These are phyloP conservation scores for Phoxinus dragarum DNA, from an alignment of 2,797 vertebrate species.

Conservation along the genomic window DNA sequence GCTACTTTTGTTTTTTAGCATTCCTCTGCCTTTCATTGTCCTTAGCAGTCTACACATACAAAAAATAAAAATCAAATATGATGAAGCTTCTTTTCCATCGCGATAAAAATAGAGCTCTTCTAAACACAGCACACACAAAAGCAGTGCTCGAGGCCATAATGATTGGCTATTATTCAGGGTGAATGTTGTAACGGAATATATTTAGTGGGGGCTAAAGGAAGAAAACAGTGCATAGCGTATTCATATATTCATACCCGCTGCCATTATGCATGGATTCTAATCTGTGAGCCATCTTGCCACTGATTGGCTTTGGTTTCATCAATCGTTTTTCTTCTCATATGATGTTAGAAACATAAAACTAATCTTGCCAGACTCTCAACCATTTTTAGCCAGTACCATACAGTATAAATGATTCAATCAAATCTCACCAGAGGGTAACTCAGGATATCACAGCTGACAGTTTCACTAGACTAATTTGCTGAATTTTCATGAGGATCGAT, in stretches of 20 bases:
- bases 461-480: conserved; percentile 25
- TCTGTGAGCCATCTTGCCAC: conserved; percentile 32
- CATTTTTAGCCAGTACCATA: conserved; percentile 36
- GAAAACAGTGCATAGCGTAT: conserved; percentile 38
- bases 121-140: conserved; percentile 36
- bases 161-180: conserved; percentile 48
- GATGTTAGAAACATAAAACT: conserved; percentile 28
- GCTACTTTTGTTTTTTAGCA: conserved; percentile 25
- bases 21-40: conserved; percentile 26
- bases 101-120: conserved; percentile 27
- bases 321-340: conserved; percentile 34
- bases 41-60: conserved; percentile 4
- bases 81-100: conserved; percentile 10
- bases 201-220: conserved; percentile 22
- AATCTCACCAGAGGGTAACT: conserved; percentile 22
- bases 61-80: conserved; percentile 18
- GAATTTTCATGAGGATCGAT: conserved; percentile 46
- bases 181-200: conserved; percentile 49
- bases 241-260: conserved; percentile 49
- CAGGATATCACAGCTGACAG: conserved; percentile 19
- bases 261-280: conserved; percentile 52
- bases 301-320: conserved; percentile 47
- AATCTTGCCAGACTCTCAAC: conserved; percentile 26
- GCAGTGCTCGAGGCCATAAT: conserved; percentile 39
- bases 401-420: conserved; percentile 38